Base-by-base conservation (phyloP, 2,113 vertebrate species). In the Zapornia atra region DNA sequence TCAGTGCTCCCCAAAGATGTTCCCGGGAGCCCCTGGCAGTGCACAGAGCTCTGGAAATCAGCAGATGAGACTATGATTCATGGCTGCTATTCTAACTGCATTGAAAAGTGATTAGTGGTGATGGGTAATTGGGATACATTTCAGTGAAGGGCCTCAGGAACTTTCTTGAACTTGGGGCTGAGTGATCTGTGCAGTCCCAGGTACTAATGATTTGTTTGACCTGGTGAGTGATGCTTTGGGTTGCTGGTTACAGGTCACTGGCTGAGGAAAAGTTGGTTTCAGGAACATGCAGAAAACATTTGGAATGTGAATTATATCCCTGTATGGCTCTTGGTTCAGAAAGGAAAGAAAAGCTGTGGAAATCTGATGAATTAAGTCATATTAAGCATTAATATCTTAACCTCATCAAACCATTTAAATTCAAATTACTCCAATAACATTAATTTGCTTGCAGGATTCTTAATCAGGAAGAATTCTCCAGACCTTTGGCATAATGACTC, bases 391-490 rank as follows among this genome's bases (percentile, higher is more conserved):
- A 59, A 7, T 12, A 33, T 31, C 59, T 84, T 16, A 15, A 18
- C 4, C 6, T 20, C 44, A 40, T 53, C 17, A 8, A 75, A 18
- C 6, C 6, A n/a, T 6, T 29, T n/a, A 24, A 4, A 21, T 59
- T 80, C 12, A 50, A n/a, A 53, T 5, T 2, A 70, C 21, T 18
- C 11, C 3, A 31, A 46, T 24, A 0, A 0, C 10, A 2, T 46
- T 26, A 33, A 5, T 42, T 28, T 36, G 33, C 12, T 16, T 44
- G 53, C 4, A 9, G 12, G 1, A 4, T 50, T 25, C 15, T 50
- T 20, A 25, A 38, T 22, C 0, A 0, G 15, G 20, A 22, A 22
- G 44, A 3, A 15, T 42, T 15, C 28, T 28, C 4, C 20, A 46
- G 77, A 2, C 17, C 15, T 33, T 4, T 3, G 15, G 9, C 1